Conservation (phyloP, 2,888 invertebrate species). For the Orgyia antiqua region DNA sequence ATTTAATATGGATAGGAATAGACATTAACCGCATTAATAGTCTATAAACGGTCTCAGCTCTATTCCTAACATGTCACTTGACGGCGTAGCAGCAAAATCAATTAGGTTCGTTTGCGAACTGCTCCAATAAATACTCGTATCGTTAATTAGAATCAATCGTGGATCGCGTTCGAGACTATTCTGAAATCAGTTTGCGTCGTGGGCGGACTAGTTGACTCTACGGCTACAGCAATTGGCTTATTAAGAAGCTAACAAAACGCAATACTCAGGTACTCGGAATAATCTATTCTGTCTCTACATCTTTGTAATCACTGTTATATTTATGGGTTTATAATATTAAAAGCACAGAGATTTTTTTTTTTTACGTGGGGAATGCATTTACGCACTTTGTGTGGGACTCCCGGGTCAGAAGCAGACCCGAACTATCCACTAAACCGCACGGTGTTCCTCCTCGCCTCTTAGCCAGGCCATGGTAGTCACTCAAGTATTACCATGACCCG, state of each 20-base stretch:
- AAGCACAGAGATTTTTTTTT: too few relatives aligned
- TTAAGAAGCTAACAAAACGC: slow-evolving; percentile 58
- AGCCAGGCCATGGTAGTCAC: too few relatives aligned
- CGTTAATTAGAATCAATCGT: slow-evolving; percentile 77
- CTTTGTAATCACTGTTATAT: too few relatives aligned
- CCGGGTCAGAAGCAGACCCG: too few relatives aligned
- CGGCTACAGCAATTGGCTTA: slow-evolving; percentile 63
- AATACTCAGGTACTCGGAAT: slow-evolving; percentile 41
- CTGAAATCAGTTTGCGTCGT: slow-evolving; percentile 60
- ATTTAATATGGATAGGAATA: too few relatives aligned
- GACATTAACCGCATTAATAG: slow-evolving; percentile 33
- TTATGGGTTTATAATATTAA: too few relatives aligned
- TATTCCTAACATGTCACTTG: slow-evolving; percentile 36
- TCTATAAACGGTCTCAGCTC: slow-evolving; percentile 40
- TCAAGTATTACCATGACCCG: too few relatives aligned
- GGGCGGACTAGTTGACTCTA: slow-evolving; percentile 50
- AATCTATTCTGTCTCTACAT: slow-evolving; percentile 42
- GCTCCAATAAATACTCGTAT: slow-evolving; percentile 74
- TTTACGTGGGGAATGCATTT: too few relatives aligned
- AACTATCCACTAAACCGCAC: too few relatives aligned
- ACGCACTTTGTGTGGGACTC: too few relatives aligned
- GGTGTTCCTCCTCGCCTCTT: too few relatives aligned
- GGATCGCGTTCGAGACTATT: slow-evolving; percentile 62
- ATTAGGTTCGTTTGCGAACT: slow-evolving; percentile 72
- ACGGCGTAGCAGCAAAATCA: slow-evolving; percentile 58